phyloP scores from a whole-genome alignment of 1,140 invertebrate genomes.

The Bombus ignitus region DNA sequence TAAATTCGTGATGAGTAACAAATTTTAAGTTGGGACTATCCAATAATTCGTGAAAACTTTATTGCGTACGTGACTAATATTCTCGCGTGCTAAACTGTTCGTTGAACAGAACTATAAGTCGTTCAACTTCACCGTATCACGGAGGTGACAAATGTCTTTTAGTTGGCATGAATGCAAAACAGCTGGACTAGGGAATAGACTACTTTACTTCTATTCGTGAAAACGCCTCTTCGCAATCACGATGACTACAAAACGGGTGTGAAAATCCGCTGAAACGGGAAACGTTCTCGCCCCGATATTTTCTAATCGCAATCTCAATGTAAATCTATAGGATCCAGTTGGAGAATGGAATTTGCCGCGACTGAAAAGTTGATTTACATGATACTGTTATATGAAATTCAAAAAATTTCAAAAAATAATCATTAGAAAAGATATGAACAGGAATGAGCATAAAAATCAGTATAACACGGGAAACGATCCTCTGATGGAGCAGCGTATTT shows the following conservation, averaged over 20 bases:
- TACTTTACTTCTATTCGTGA: slow-evolving; percentile 11
- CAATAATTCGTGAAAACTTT: slow-evolving; percentile 38
- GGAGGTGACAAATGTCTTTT: slow-evolving; percentile 54
- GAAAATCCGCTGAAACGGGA: not conserved
- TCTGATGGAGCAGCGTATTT: too few relatives aligned
- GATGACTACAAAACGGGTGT: not conserved
- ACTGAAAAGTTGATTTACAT: too few relatives aligned
- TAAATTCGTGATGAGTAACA: slow-evolving; percentile 27
- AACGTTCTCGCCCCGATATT: not conserved
- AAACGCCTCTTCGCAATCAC: not conserved
- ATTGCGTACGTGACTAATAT: slow-evolving; percentile 61
- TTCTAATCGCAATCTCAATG: too few relatives aligned
- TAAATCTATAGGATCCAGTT: too few relatives aligned
- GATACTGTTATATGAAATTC: too few relatives aligned
- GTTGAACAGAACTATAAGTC: slow-evolving; percentile 49
- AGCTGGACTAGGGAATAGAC: slow-evolving; percentile 23
- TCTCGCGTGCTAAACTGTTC: slow-evolving; percentile 5
- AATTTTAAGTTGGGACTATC: slow-evolving; percentile 24
- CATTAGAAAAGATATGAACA: too few relatives aligned
- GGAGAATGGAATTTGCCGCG: too few relatives aligned
- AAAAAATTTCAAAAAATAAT: too few relatives aligned
- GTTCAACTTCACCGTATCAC: slow-evolving; percentile 39
- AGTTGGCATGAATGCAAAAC: slow-evolving; percentile 46
- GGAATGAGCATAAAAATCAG: too few relatives aligned
- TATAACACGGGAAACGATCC: too few relatives aligned